These are phyloP conservation scores for Procavia capensis DNA, from an alignment of 2,113 vertebrate species.

Conservation along the genomic window DNA sequence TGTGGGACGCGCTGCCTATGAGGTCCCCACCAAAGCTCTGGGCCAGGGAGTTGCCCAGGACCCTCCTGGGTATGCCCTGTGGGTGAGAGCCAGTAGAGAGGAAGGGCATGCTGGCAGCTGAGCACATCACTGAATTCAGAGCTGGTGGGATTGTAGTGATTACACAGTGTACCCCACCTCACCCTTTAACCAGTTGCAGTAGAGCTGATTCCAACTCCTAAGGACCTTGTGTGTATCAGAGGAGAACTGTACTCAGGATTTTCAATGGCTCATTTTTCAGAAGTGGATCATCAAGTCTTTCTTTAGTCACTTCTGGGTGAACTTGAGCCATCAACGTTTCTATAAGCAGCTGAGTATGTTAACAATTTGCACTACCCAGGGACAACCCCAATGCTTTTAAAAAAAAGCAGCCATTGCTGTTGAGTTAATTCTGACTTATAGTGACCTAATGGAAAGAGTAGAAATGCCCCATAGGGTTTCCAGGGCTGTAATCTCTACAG, in stretches of 20 bases:
- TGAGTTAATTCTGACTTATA: background rate
- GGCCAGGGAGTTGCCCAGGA: background rate
- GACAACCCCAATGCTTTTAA: background rate
- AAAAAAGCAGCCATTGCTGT: background rate
- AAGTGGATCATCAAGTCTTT: background rate
- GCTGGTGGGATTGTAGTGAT: background rate
- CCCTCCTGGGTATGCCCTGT: background rate
- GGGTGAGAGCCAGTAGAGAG: background rate
- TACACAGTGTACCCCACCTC: fast-evolving
- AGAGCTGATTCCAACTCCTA: background rate
- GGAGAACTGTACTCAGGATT: background rate
- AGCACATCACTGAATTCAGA: background rate
- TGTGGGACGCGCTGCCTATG: background rate
- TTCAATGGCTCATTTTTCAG: background rate
- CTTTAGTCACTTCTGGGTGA: background rate
- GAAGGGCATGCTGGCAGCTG: fast-evolving
- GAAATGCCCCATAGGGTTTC: background rate
- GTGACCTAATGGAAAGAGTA: background rate
- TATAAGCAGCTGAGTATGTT: background rate
- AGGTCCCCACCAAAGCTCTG: background rate
- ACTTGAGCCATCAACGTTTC: background rate
- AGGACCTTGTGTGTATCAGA: background rate
- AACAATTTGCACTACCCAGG: background rate
- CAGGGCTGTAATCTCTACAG: background rate
- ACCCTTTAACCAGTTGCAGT: background rate